phyloP scores from a whole-genome alignment of 2,113 vertebrate genomes.

The Indicator indicator region DNA sequence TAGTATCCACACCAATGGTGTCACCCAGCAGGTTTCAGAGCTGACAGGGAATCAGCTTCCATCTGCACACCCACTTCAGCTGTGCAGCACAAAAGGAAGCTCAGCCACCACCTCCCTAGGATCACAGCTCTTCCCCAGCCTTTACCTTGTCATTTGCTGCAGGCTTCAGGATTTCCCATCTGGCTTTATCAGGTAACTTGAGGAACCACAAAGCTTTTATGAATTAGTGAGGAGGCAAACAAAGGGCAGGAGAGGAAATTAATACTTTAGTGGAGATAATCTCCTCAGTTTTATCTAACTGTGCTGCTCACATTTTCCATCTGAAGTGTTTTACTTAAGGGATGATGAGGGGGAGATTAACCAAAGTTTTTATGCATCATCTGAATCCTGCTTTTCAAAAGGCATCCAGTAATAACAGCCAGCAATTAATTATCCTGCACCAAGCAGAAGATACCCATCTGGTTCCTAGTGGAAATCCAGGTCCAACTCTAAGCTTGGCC shows the following conservation, averaged over 20 bases:
- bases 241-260: not conserved
- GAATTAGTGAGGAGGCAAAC: not conserved
- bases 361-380: not conserved
- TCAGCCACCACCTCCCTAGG: fast-evolving
- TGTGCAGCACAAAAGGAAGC: fast-evolving
- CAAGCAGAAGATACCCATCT: not conserved
- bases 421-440: not conserved
- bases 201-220: not conserved
- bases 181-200: not conserved
- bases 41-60: not conserved
- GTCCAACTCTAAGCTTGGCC: not conserved
- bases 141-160: fast-evolving
- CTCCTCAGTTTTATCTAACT: not conserved
- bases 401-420: not conserved
- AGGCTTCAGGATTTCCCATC: not conserved
- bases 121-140: not conserved
- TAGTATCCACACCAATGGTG: not conserved
- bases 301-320: not conserved
- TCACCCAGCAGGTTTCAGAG: fast-evolving
- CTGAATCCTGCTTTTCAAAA: not conserved
- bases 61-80: fast-evolving
- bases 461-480: not conserved
- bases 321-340: not conserved
- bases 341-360: not conserved
- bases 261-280: not conserved